A percentile compares a stretch with the other conserved stretches of the same genome.
phyloP scores from a whole-genome alignment of 2,113 vertebrate genomes.

The Tichodroma muraria region DNA sequence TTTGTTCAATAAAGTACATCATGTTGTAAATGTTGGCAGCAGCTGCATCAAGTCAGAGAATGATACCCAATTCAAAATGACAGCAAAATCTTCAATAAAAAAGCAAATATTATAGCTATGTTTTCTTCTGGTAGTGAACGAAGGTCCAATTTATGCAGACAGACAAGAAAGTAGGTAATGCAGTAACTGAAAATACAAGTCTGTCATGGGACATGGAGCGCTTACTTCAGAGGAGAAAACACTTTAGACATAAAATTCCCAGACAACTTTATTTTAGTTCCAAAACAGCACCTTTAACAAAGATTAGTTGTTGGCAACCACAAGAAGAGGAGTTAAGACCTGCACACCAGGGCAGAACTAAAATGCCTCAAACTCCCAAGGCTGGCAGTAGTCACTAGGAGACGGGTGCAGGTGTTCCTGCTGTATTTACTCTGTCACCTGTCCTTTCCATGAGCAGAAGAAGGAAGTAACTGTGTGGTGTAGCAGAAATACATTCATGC shows the following conservation, averaged over 20 bases:
- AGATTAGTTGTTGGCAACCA: neutral
- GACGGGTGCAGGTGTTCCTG: accelerated
- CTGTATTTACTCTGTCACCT: neutral
- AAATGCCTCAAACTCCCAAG: neutral
- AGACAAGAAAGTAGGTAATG: neutral
- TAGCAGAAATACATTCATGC: neutral
- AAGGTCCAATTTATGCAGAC: neutral
- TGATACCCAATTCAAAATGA: neutral
- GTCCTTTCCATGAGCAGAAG: neutral
- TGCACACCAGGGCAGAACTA: neutral
- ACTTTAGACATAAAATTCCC: neutral
- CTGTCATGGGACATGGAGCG: neutral
- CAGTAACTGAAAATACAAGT: neutral
- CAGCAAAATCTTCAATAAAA: neutral
- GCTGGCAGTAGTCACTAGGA: neutral
- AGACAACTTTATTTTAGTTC: neutral
- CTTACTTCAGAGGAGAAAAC: neutral
- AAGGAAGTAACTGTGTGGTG: neutral
- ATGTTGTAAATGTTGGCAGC: neutral
- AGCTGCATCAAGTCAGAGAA: neutral
- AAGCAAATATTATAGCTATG: neutral
- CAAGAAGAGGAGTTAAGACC: neutral
- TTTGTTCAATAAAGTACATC: neutral
- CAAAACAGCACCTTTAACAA: neutral
- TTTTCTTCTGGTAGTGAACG: neutral